These are phyloP conservation scores for Brachionus calyciflorus DNA, from an alignment of 1,140 invertebrate genomes.

Conservation along the genomic window DNA sequence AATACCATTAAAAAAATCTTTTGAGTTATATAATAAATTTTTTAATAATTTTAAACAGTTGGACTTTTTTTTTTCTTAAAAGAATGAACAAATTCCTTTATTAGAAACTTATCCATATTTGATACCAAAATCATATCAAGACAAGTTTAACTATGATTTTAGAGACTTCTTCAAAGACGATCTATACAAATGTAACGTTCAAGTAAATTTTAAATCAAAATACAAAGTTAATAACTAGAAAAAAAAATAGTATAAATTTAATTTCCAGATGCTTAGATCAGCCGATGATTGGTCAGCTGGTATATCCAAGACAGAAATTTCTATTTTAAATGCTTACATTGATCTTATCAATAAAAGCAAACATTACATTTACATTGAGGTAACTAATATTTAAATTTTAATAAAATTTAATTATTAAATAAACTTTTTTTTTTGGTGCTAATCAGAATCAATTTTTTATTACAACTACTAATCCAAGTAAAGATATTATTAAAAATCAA, in stretches of 20 bases:
- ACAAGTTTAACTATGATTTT: background rate
- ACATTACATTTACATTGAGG: conserved; percentile 89
- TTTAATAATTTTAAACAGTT: too few species aligned
- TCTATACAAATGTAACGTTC: conserved; percentile 10
- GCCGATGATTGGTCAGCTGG: conserved; percentile 86
- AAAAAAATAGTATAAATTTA: background rate
- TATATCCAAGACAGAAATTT: conserved; percentile 76
- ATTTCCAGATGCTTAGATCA: conserved; percentile 75
- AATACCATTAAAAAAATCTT: too few species aligned
- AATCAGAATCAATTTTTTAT: conserved; percentile 95
- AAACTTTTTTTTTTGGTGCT: too few species aligned
- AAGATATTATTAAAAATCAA: conserved; percentile 25
- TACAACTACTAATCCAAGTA: conserved; percentile 52
- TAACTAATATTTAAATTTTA: background rate
- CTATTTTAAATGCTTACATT: conserved; percentile 89
- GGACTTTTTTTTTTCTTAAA: too few species aligned
- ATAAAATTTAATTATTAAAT: too few species aligned
- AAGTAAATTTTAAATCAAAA: background rate
- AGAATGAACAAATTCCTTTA: conserved; percentile 39
- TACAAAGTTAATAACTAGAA: too few species aligned
- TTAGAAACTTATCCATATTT: conserved; percentile 59
- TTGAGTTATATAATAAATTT: too few species aligned
- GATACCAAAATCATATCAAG: conserved; percentile 69
- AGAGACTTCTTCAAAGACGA: background rate
- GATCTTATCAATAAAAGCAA: conserved; percentile 83